These are phyloP conservation scores for Apostichopus californicus DNA, from an alignment of 35 echinoderm and acorn worm genomes.

Conservation along the genomic window DNA sequence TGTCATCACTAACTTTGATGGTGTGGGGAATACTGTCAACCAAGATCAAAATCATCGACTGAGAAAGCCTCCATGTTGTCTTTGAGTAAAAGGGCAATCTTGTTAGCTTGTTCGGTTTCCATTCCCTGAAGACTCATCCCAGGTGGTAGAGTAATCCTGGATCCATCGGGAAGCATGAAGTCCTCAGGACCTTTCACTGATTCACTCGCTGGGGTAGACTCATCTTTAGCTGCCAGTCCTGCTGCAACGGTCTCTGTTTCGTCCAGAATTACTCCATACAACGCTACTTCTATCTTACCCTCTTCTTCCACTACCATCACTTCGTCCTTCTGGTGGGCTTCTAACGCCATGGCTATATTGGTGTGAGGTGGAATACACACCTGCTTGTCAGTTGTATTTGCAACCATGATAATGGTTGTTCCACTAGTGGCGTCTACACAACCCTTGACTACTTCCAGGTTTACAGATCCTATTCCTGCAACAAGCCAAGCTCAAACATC, in stretches of 20 bases:
- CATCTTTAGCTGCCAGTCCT: no score
- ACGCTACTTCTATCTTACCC: background rate
- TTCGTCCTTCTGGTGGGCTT: background rate
- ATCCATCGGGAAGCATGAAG: no score
- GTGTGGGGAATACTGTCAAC: no score
- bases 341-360: no score
- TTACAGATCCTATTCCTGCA: no score
- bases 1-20: no score
- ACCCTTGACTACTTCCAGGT: background rate
- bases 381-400: background rate
- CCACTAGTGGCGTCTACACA: background rate
- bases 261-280: background rate
- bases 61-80: background rate
- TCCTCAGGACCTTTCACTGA: no score
- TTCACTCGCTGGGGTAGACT: no score
- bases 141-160: background rate
- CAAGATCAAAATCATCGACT: no score
- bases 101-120: background rate
- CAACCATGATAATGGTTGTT: background rate
- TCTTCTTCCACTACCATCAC: background rate
- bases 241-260: background rate
- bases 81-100: background rate
- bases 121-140: constrained; percentile 9
- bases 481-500: background rate
- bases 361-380: background rate